phyloP scores from a whole-genome alignment of 2,797 vertebrate species.

The Coregonus ussuriensis region DNA sequence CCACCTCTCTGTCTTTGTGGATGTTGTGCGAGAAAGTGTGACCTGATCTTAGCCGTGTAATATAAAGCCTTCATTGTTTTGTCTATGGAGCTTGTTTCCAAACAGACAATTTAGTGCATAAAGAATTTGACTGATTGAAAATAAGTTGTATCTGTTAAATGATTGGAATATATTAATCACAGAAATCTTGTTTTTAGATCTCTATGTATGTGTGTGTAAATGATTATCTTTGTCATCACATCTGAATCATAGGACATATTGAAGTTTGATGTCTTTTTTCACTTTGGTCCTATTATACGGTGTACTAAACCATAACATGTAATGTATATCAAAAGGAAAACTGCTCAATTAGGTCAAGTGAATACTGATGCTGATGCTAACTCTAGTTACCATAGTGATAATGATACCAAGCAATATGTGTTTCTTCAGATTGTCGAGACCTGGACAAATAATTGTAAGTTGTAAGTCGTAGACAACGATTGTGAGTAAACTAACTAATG shows the following conservation, averaged over 20 bases:
- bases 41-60: constrained; percentile 48
- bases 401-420: constrained; percentile 48
- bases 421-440: constrained; percentile 42
- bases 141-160: constrained; percentile 34
- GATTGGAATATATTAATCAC: constrained; percentile 44
- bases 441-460: constrained; percentile 21
- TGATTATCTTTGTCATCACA: constrained; percentile 15
- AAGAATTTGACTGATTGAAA: constrained; percentile 5
- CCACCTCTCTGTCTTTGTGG: constrained; percentile 47
- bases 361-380: constrained; percentile 13
- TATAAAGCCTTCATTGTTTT: constrained; percentile 49
- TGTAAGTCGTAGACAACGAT: constrained; percentile 40
- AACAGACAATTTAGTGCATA: constrained; percentile 15
- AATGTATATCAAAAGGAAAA: neutral
- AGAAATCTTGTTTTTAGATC: constrained; percentile 37
- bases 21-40: constrained; percentile 60
- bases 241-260: constrained; percentile 15
- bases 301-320: constrained; percentile 12
- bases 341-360: neutral
- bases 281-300: constrained; percentile 19
- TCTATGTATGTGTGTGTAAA: constrained; percentile 5
- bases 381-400: constrained; percentile 26
- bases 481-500: constrained; percentile 36
- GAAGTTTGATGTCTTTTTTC: constrained; percentile 38
- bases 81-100: constrained; percentile 56